A percentile compares a stretch with the other conserved stretches of the same genome.
Conservation (phyloP, 2,888 invertebrate genomes). For the Pharmacophagus antenor region DNA sequence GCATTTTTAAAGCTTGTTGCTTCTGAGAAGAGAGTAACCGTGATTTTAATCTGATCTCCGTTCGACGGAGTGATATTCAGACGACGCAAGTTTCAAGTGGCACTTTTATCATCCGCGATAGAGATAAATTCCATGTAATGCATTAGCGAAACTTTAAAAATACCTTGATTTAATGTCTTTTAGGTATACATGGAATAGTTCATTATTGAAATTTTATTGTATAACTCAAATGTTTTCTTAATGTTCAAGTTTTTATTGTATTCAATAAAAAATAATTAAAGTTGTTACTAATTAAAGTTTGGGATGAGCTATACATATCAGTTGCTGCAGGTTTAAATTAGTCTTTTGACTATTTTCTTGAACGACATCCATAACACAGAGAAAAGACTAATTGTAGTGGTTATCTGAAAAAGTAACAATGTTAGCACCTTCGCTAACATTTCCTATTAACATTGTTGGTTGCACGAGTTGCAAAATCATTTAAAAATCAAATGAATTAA, state of each 20-base stretch:
- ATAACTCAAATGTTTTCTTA: not conserved
- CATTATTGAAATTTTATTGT: not conserved
- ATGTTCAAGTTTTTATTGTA: not conserved
- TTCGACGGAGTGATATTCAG: conserved; percentile 4
- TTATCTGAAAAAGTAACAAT: too few species aligned
- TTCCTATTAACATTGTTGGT: too few species aligned
- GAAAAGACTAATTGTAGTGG: too few species aligned
- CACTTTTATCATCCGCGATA: conserved; percentile 12
- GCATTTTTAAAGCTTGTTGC: conserved; percentile 2
- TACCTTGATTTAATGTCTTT: conserved; percentile 1
- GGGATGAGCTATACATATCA: too few species aligned
- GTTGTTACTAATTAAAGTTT: too few species aligned
- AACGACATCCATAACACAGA: too few species aligned
- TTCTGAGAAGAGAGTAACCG: conserved; percentile 8
- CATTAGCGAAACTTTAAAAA: conserved; percentile 7
- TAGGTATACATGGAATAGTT: not conserved
- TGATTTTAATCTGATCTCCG: conserved; percentile 12
- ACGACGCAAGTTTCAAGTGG: conserved; percentile 9
- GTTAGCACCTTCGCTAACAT: too few species aligned
- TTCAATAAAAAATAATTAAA: too few species aligned
- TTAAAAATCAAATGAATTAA: too few species aligned
- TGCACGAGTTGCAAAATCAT: too few species aligned
- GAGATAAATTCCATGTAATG: conserved; percentile 15
- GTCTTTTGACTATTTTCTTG: too few species aligned
- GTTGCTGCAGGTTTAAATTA: too few species aligned